A percentile compares a stretch with the other conserved stretches of the same genome.
Conservation (phyloP, 2,888 invertebrate species). For the Petrolisthes cinctipes region DNA sequence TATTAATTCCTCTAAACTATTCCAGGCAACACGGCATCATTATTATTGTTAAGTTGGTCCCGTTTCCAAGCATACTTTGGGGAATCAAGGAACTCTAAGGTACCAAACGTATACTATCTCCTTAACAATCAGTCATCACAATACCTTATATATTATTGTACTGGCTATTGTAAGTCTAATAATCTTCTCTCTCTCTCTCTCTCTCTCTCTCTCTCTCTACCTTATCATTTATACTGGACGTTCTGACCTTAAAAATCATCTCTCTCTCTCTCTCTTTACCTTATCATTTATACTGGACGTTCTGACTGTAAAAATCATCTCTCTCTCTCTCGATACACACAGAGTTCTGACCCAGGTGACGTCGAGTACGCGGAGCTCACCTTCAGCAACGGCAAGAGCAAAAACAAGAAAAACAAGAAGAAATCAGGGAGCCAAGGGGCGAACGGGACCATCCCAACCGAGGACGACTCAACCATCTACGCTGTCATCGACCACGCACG, state of each 20-base stretch:
- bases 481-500: constrained; percentile 56
- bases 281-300: background rate
- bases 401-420: constrained; percentile 36
- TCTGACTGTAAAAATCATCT: background rate
- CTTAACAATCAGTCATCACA: too few species aligned
- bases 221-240: background rate
- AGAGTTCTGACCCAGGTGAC: constrained; percentile 37
- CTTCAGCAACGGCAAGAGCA: constrained; percentile 58
- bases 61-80: too few species aligned
- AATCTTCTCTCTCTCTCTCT: background rate
- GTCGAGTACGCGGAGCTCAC: constrained; percentile 57
- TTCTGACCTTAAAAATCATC: background rate
- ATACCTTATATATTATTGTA: too few species aligned
- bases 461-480: constrained; percentile 47
- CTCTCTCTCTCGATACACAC: background rate
- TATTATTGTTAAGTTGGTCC: too few species aligned
- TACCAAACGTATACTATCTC: too few species aligned
- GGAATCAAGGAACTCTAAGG: too few species aligned
- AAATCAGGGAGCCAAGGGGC: constrained; percentile 1
- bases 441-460: constrained; percentile 35
- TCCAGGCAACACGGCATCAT: too few species aligned
- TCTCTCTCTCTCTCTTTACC: background rate
- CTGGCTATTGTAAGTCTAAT: background rate
- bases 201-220: background rate
- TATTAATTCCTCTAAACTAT: too few species aligned